Percentiles rank a stretch among this genome's conserved stretches.
Evolutionary conservation across 2,888 invertebrate species (phyloP).

Genomic region (Penaeus monodon): DNA sequence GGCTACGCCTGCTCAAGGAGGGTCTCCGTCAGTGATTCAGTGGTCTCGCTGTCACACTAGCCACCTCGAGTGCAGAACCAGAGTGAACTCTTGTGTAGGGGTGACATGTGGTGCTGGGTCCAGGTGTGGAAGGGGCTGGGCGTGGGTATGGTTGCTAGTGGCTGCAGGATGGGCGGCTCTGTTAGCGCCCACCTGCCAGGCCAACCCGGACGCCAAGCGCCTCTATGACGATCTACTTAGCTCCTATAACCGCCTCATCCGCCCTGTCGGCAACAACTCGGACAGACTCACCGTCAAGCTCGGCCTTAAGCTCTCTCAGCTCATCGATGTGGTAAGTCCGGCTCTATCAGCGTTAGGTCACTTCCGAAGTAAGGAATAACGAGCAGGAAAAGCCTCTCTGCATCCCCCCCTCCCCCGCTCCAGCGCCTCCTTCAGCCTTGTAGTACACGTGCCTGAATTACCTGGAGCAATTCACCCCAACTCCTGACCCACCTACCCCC

Average conservation of each 20-base stretch:
- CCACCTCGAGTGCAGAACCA: constrained; percentile 35
- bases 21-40: constrained; percentile 16
- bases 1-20: constrained; percentile 31
- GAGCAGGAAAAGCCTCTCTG: not conserved
- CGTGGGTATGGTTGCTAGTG: constrained; percentile 51
- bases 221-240: constrained; percentile 95
- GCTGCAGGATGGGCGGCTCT: constrained; percentile 45
- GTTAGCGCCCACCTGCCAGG: constrained; percentile 69
- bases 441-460: no score
- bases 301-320: constrained; percentile 89
- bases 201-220: constrained; percentile 93
- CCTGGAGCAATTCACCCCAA: no score
- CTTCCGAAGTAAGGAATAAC: not conserved
- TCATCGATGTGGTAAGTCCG: constrained; percentile 90
- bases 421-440: no score
- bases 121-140: constrained; percentile 33
- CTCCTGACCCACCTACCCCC: no score
- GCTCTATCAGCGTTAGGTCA: not conserved
- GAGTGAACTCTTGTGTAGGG: constrained; percentile 13
- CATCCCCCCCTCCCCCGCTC: no score
- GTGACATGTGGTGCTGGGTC: constrained; percentile 15
- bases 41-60: constrained; percentile 30
- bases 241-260: constrained; percentile 94
- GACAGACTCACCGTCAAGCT: constrained; percentile 95
- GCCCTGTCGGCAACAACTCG: constrained; percentile 94